These are phyloP conservation scores for Caerostris darwini DNA, from an alignment of 1,140 invertebrate genomes.

Conservation along the genomic window DNA sequence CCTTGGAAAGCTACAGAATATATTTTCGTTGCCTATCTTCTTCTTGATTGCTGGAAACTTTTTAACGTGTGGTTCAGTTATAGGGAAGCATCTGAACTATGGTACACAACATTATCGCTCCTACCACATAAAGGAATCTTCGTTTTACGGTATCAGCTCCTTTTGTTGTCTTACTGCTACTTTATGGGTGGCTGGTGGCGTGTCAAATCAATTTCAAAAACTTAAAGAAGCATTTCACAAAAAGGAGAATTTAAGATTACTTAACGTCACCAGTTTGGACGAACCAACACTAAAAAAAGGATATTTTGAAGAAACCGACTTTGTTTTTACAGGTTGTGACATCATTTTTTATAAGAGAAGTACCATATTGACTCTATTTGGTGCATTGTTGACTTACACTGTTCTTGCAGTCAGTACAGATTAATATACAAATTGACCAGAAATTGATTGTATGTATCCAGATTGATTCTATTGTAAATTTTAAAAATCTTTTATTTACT, in stretches of 20 bases:
- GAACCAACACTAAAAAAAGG: no score
- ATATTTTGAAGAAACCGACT: no score
- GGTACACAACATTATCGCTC: accelerated
- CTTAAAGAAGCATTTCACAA: not conserved
- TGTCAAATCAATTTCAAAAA: not conserved
- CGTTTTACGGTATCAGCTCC: not conserved
- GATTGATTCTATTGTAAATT: no score
- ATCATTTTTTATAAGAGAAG: no score
- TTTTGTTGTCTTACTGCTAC: not conserved
- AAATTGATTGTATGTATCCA: no score
- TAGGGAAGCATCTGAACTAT: not conserved
- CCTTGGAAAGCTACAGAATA: not conserved
- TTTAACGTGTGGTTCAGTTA: not conserved
- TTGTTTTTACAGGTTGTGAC: no score
- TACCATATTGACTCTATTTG: no score
- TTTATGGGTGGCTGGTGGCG: not conserved
- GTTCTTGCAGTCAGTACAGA: no score
- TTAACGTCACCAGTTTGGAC: no score
- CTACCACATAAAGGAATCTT: not conserved
- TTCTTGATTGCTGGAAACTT: not conserved
- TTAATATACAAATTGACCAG: no score
- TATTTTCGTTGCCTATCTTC: not conserved
- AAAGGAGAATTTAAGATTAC: not conserved
- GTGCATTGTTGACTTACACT: no score
- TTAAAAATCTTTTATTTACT: no score